Base-by-base conservation (phyloP, 2,888 invertebrate species). In the Lasioglossum leucozonium region DNA sequence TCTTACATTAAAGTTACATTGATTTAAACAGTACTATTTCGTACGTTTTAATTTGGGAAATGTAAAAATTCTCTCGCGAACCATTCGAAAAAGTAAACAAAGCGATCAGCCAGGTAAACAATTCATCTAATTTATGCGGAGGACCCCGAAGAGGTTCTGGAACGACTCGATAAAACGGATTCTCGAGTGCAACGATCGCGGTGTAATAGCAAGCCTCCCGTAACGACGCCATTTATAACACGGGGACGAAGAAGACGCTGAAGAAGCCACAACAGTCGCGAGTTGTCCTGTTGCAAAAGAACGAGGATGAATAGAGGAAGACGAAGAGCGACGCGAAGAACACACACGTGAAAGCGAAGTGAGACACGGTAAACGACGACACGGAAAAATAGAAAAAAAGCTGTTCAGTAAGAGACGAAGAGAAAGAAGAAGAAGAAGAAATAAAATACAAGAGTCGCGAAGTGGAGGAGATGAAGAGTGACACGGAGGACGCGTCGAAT, bases 101-200 rank as follows among this genome's bases (percentile, higher is more conserved):
- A 55, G n/a, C n/a, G 1, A 1, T n/a, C 55, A 11, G n/a, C 0
- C 11, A 55, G 10, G 4, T 55, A 4, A 55, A n/a, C 11, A 16
- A 13, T n/a, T n/a, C 55, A 1, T 26, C 11, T 81, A 75, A 76
- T 72, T 65, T n/a, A 26, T 26, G 26, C 26, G 1, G 10, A 6
- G 55, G 26, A 18, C 18, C 10, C 11, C 42, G 37, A n/a, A 13
- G 13, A 34, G n/a, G 18, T 34, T 34, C 8, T 34, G 37, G 26
- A 71, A 69, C 69, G 47, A n/a, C 34, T 34, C 42, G 16, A 82
- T 74, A 65, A 82, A 82, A 51, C 16, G 77, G 34, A 51, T 40
- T 74, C n/a, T n/a, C 34, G 47, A 55, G 42, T 18, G 37, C 22
- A 22, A 22, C n/a, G 37, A n/a, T 51, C 3, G 18, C 76, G 55